Base-by-base conservation (phyloP, 2,888 invertebrate genomes). In the Vannuccia rotundouncinata region DNA sequence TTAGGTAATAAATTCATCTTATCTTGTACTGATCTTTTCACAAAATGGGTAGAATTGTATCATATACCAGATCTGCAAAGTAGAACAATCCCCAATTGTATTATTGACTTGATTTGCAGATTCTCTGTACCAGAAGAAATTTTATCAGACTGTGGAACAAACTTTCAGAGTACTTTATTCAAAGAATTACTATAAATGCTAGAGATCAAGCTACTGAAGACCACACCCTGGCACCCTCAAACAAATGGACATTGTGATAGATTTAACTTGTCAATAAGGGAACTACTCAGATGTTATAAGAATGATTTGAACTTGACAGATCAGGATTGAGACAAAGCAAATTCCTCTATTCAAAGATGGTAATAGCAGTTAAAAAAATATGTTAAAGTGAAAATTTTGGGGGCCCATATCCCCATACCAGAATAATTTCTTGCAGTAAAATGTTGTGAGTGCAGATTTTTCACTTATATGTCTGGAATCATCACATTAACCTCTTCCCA, bases 41-140 rank as follows among this genome's bases (percentile, higher is more conserved):
- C 29, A 2, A 76, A 76, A 29, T 30, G 30, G 13, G 25, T 76
- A 2, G 76, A 76, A 28, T 29, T 76, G 2, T 76, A 25, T 13
- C 29, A 13, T 10, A 27, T 76, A 5, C 29, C 30, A 27, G n/a
- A 30, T 22, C 76, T 25, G 30, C 28, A 27, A 29, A 29, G 25
- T 13, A 30, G 28, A 29, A 76, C 29, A 5, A 76, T 76, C 28
- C 5, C 30, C 28, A 28, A 76, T n/a, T 29, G 30, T 10, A n/a
- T 76, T 10, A 29, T 76, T 76, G 76, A 76, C 25, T 76, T 76
- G 29, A 29, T 76, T 10, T 27, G 76, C n/a, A 17, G 76, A 29
- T 76, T 13, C 28, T 27, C 29, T 29, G 28, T 29, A 10, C 30
- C 76, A n/a, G 28, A 76, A 22, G 30, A 27, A n/a, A 29, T 29